These are phyloP conservation scores for Noctua janthina DNA, from an alignment of 2,888 invertebrate species.

Conservation along the genomic window DNA sequence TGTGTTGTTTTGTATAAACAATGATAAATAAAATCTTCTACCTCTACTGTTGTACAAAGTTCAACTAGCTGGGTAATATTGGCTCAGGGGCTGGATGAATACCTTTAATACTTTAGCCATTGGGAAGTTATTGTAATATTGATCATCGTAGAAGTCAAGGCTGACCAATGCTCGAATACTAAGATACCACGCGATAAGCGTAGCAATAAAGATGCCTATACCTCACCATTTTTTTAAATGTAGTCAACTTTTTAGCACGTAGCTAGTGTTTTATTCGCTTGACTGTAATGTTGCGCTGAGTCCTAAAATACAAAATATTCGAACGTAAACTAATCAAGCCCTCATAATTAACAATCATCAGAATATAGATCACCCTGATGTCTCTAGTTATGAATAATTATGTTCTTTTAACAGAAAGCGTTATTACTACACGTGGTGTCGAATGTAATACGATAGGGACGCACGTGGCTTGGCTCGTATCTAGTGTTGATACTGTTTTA, in stretches of 20 bases:
- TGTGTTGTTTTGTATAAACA: not conserved
- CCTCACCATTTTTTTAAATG: not conserved
- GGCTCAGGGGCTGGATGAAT: not conserved
- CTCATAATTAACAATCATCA: conserved; percentile 3
- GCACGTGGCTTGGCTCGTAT: conserved; percentile 39
- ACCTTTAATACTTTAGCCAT: not conserved
- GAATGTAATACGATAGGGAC: conserved; percentile 46
- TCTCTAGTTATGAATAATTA: conserved; percentile 14
- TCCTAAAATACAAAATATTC: not conserved
- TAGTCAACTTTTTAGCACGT: not conserved
- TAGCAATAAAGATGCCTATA: not conserved
- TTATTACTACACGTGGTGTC: conserved; percentile 23
- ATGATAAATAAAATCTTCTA: not conserved
- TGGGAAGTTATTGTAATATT: not conserved
- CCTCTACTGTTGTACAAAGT: not conserved
- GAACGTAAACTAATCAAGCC: not conserved
- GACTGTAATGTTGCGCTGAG: not conserved
- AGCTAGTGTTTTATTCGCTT: not conserved
- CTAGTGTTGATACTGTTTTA: conserved; percentile 9
- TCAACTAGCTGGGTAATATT: not conserved
- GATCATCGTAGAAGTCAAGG: not conserved
- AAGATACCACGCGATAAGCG: not conserved
- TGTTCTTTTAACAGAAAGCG: conserved; percentile 4
- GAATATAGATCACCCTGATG: conserved; percentile 3
- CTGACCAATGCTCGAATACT: not conserved